These are phyloP conservation scores for Carcharodon carcharias DNA, from an alignment of 2,797 vertebrate species.

Conservation along the genomic window DNA sequence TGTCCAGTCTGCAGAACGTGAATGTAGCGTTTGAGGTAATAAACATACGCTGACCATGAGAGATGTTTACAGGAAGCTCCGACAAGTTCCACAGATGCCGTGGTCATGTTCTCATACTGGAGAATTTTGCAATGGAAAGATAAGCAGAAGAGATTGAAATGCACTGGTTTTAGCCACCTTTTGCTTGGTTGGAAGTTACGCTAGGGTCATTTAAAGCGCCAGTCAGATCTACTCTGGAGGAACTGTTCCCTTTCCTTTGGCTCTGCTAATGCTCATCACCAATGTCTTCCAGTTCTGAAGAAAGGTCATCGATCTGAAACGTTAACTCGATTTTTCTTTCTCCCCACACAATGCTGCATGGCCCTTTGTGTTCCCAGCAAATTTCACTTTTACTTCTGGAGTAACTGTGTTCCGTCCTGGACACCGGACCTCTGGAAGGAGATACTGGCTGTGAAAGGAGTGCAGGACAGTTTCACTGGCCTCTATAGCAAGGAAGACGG, in stretches of 20 bases:
- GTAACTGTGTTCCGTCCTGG: background rate
- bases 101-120: constrained; percentile 83
- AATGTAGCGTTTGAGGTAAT: constrained; percentile 83
- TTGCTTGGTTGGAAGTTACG: background rate
- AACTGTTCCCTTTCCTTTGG: background rate
- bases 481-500: background rate
- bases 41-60: constrained; percentile 88
- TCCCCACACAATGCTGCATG: background rate
- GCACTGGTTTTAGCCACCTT: too few relatives aligned
- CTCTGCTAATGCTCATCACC: background rate
- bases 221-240: background rate
- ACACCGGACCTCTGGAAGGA: background rate
- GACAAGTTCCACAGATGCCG: constrained; percentile 79
- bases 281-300: background rate
- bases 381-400: background rate
- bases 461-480: background rate
- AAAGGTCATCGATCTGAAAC: background rate
- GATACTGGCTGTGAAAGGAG: background rate
- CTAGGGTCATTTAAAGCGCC: background rate
- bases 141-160: background rate
- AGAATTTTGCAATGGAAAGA: constrained; percentile 41
- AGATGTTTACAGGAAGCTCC: constrained; percentile 82
- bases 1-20: constrained; percentile 79
- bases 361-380: background rate
- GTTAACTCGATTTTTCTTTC: background rate